Conservation (phyloP, 2,113 vertebrate species). For the Oryzias javanicus region DNA sequence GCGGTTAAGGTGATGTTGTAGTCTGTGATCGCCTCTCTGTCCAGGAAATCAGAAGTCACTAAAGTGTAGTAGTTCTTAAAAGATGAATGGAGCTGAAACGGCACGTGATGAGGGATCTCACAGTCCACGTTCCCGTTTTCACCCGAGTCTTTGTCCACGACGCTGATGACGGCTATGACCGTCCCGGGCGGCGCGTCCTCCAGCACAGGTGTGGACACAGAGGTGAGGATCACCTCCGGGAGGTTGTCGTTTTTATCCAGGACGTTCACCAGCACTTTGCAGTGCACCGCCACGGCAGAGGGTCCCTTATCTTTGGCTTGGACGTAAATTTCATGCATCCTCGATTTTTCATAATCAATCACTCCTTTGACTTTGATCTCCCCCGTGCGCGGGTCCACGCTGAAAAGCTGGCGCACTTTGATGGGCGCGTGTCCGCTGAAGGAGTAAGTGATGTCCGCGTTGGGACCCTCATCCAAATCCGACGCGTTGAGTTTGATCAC, state of each 20-base stretch:
- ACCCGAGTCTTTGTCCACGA: conserved; percentile 81
- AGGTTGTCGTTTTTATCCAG: conserved; percentile 74
- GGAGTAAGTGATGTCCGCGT: conserved; percentile 72
- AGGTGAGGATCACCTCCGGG: conserved; percentile 73
- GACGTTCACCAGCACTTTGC: conserved; percentile 77
- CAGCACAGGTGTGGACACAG: conserved; percentile 73
- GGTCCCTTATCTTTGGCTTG: conserved; percentile 88
- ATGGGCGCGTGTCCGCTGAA: conserved; percentile 74
- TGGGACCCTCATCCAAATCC: conserved; percentile 73
- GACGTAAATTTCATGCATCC: conserved; percentile 83
- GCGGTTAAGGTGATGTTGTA: conserved; percentile 85
- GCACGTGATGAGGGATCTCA: conserved; percentile 72
- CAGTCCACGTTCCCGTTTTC: conserved; percentile 84
- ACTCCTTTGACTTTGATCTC: conserved; percentile 77
- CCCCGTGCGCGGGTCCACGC: conserved; percentile 71
- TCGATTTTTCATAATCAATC: conserved; percentile 77
- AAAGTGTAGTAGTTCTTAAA: conserved; percentile 89
- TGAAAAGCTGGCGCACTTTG: conserved; percentile 74
- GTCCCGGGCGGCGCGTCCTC: conserved; percentile 83
- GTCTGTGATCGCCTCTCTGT: conserved; percentile 77
- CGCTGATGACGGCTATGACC: conserved; percentile 84
- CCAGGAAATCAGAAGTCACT: conserved; percentile 79
- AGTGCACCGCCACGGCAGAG: conserved; percentile 85
- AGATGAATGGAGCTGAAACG: conserved; percentile 85
- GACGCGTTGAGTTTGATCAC: conserved; percentile 76